Conservation (phyloP, 1,140 invertebrate genomes). For the Condylostylus longicornis region DNA sequence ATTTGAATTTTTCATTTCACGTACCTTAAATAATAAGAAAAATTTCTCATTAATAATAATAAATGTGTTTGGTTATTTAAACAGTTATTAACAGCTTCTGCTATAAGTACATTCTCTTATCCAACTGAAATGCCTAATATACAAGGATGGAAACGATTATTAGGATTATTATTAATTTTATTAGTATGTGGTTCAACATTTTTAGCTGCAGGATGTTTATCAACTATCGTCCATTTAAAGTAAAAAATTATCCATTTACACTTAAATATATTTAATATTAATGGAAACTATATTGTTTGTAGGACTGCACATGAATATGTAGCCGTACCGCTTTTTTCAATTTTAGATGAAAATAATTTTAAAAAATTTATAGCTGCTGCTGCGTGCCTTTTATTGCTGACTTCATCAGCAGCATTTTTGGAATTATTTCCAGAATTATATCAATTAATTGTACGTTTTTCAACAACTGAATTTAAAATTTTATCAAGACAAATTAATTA, state of each 20-base stretch:
- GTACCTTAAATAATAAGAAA: constrained; percentile 14
- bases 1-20: constrained; percentile 13
- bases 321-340: constrained; percentile 42
- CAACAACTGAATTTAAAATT: constrained; percentile 47
- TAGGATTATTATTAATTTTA: constrained; percentile 12
- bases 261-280: not conserved
- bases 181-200: constrained; percentile 18
- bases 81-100: constrained; percentile 18
- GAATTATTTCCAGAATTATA: constrained; percentile 45
- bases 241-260: constrained; percentile 7
- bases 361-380: constrained; percentile 44
- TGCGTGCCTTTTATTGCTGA: constrained; percentile 42
- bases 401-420: constrained; percentile 41
- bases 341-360: constrained; percentile 43
- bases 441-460: constrained; percentile 39
- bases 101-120: constrained; percentile 21
- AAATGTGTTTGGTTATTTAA: not conserved
- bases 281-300: not conserved
- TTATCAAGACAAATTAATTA: constrained; percentile 46
- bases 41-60: not conserved
- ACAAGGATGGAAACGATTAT: constrained; percentile 15
- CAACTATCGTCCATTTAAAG: constrained; percentile 25
- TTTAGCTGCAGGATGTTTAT: constrained; percentile 21
- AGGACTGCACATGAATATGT: constrained; percentile 31
- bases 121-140: constrained; percentile 20